Evolutionary conservation across 2,888 invertebrate genomes (phyloP).

Genomic region (Phymatocera aterrima): DNA sequence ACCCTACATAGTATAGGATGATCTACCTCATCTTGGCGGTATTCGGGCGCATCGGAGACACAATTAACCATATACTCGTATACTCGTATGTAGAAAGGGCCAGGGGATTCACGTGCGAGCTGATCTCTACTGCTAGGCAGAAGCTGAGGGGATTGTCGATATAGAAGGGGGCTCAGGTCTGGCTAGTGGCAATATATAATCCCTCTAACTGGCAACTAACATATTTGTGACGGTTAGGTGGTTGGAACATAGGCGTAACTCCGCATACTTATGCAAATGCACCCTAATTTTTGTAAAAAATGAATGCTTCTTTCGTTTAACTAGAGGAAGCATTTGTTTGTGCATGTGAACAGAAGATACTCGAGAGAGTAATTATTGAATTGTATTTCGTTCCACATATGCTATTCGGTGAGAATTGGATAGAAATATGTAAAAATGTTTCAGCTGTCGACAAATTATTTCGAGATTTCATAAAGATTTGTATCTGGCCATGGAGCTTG

Average conservation of each 20-base stretch:
- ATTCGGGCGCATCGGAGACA: conserved; percentile 60
- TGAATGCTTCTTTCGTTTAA: not conserved
- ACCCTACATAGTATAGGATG: conserved; percentile 28
- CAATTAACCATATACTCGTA: conserved; percentile 63
- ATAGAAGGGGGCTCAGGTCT: conserved; percentile 51
- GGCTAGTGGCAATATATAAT: conserved; percentile 53
- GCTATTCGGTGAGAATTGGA: too few relatives aligned
- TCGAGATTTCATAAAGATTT: not conserved
- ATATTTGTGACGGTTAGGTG: conserved; percentile 52
- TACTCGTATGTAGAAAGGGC: conserved; percentile 46
- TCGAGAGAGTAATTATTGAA: too few relatives aligned
- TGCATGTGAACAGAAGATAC: too few relatives aligned
- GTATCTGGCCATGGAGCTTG: not conserved
- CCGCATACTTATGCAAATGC: not conserved
- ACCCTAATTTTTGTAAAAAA: not conserved
- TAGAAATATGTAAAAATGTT: not conserved
- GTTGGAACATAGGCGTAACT: conserved; percentile 50
- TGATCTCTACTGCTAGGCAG: conserved; percentile 49
- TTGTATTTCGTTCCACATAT: too few relatives aligned
- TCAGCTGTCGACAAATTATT: not conserved
- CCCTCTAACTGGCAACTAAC: conserved; percentile 58
- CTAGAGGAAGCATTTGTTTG: not conserved
- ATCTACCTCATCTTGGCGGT: conserved; percentile 51
- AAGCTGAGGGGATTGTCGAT: conserved; percentile 52
- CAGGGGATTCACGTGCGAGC: conserved; percentile 47